Evolutionary conservation across 2,113 vertebrate genomes (phyloP), one percentile per base, ranked within the genome.

Genomic region (Cyprinus carpio): DNA sequence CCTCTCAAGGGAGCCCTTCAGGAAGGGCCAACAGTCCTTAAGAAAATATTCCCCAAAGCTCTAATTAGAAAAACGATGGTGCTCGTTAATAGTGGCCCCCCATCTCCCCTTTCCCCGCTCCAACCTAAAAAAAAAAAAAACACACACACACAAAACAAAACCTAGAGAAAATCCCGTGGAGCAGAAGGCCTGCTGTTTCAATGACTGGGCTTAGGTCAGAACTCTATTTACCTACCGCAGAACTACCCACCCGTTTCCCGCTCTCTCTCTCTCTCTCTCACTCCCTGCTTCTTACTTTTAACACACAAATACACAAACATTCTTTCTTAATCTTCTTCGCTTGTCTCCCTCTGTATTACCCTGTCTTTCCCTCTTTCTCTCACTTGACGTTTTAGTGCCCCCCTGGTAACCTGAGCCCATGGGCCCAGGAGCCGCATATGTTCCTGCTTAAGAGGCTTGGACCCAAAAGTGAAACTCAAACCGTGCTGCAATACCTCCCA

Each of bases 201-300:
- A 89, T 92, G 89, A 87, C 87, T 85, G 92, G 81, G 88, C 90
- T 90, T 90, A 91, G 91, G 90, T 91, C 92, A 93, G 92, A 87
- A 91, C 90, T 60, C 91, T 93, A 76, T 94, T 95, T 96, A 96
- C 94, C 94, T 95, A 95, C 95, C 93, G 90, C 95, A 96, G 95
- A 91, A 91, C 90, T 88, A 85, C 85, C 89, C 87, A 83, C 56
- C 18, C 84, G 83, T 71, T 54, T 54, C 75, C 56, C 75, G 80
- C 88, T 88, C 62, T 31, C 89, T 67, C 75, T 56, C 15, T 16
- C 51, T 54, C 51, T 51, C 4, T 43, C 89, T 51, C 89, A 89
- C 90, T 93, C 84, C n/a, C 76, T 31, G 8, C 25, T 34, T 90
- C 90, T 46, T 11, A n/a, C 88, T 74, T 77, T 20, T 77, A 31